A percentile compares a stretch with the other conserved stretches of the same genome.
Conservation (phyloP, 2,113 vertebrate species). For the Ptilorrhoa leucosticta region DNA sequence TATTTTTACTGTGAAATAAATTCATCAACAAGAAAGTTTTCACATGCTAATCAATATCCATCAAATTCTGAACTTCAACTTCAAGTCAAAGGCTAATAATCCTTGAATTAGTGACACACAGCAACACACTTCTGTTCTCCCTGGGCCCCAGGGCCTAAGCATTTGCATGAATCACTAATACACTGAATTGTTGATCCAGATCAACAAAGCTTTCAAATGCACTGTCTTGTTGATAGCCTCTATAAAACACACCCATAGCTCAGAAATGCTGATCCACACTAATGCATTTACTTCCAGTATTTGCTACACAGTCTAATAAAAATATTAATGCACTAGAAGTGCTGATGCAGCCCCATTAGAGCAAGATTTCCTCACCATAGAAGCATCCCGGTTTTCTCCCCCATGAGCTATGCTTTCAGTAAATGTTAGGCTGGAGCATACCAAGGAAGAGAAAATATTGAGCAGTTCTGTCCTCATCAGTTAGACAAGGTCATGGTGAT, state of each 20-base stretch:
- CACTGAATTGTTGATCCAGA: constrained; percentile 39
- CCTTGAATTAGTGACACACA: not conserved
- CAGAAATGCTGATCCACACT: constrained; percentile 37
- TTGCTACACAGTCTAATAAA: constrained; percentile 33
- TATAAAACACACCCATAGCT: constrained; percentile 26
- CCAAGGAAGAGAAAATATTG: not conserved
- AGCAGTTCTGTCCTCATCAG: not conserved
- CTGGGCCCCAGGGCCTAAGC: not conserved
- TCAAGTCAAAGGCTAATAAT: constrained; percentile 2
- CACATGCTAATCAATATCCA: not conserved
- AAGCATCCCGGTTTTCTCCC: not conserved
- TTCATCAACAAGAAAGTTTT: not conserved
- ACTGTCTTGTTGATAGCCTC: constrained; percentile 25
- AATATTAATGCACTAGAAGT: constrained; percentile 45
- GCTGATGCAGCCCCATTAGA: constrained; percentile 41
- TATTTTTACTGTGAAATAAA: not conserved
- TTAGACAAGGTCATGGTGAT: not conserved
- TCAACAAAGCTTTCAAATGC: constrained; percentile 35
- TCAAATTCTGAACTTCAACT: not conserved
- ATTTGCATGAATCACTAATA: constrained; percentile 33
- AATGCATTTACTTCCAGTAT: constrained; percentile 16
- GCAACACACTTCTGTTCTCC: not conserved
- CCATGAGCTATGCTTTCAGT: not conserved
- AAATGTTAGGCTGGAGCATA: not conserved
- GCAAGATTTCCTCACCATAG: not conserved